Evolutionary conservation across 1,140 invertebrate species (phyloP).

Genomic region (Apis dorsata): DNA sequence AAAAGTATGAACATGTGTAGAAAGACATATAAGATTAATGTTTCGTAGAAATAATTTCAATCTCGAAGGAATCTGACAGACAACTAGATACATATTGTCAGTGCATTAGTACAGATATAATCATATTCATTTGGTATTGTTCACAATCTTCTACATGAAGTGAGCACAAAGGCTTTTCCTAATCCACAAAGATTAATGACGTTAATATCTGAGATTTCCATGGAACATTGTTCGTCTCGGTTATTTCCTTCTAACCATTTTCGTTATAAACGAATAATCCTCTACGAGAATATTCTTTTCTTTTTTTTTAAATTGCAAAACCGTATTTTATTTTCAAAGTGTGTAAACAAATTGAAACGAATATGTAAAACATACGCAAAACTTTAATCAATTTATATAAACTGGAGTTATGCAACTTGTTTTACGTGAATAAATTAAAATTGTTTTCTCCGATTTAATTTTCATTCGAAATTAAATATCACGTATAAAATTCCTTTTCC

Average conservation of each 20-base stretch:
- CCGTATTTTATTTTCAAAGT: neutral
- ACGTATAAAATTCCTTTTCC: no score
- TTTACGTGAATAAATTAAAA: neutral
- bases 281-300: neutral
- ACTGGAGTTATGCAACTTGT: neutral
- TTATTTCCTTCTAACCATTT: slow-evolving; percentile 19
- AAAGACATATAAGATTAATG: neutral
- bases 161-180: slow-evolving; percentile 10
- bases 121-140: slow-evolving; percentile 16
- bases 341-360: neutral
- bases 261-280: neutral
- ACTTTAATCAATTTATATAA: slow-evolving; percentile 27
- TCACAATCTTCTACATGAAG: slow-evolving; percentile 3
- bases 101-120: neutral
- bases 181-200: slow-evolving; percentile 38
- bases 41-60: neutral
- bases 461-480: slow-evolving; percentile 3
- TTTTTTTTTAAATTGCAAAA: neutral
- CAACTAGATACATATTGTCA: neutral
- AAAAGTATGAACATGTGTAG: no score
- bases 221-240: neutral
- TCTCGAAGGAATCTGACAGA: neutral
- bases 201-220: slow-evolving; percentile 5
- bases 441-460: slow-evolving; percentile 1
- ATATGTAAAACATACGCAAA: neutral